Base-by-base conservation (phyloP, 2,113 vertebrate species). In the Turdus rufiventris region DNA sequence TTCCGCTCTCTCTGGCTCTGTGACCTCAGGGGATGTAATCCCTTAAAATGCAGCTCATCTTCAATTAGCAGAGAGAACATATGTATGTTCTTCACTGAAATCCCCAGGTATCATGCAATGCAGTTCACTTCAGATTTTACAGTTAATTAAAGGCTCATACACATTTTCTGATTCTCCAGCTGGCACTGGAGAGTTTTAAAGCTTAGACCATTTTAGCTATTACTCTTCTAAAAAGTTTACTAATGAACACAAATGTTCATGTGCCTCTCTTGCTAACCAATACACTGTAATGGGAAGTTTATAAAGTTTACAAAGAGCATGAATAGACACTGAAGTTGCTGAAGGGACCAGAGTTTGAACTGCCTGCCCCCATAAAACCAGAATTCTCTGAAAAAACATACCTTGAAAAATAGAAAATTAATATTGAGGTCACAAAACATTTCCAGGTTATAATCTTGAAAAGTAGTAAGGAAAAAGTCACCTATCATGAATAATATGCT, bases 31-130 rank as follows among this genome's bases (percentile, higher is more conserved):
- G 94, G 94, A 97, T 93, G 71, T 93, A 96, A 97, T 97, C 65
- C 36, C n/a, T 97, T 97, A 96, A 98, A 97, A 97, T 96, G 96
- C 97, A 98, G 72, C 88, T 98, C 96, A 97, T 98, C 96, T 97
- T 97, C 97, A 98, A 97, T 98, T 98, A 98, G 95, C 89, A 94
- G 88, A 94, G 94, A 97, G 97, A 98, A 97, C 98, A 98, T 97
- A 97, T 98, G 97, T 91, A 97, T 17, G 68, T 90, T 97, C 94
- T 97, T 97, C 96, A 96, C 96, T 96, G 96, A 98, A 98, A 97
- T 97, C 97, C 97, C 97, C 91, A 98, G 97, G 97, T 98, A 97
- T 94, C 61, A 1, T 54, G 79, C 95, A 74, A 78, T 89, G 82
- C 56, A 95, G 95, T 94, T 98, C 96, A 95, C 95, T 98, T 95